Conservation (phyloP, 1,140 invertebrate species). For the Meloidogyne floridensis region DNA sequence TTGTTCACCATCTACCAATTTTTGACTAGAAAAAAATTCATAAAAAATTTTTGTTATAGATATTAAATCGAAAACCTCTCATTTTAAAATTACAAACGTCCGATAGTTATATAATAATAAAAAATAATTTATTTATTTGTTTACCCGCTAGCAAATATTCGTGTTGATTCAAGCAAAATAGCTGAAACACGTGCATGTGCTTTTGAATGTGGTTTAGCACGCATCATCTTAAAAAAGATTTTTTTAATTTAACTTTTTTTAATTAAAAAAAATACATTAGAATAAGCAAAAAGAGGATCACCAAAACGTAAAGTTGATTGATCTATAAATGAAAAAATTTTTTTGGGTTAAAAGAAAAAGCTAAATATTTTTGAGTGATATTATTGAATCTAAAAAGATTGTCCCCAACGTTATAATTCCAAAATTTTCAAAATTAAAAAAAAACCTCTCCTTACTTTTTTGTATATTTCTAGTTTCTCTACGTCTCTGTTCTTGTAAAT, state of each 20-base stretch:
- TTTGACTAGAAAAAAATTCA: slow-evolving; percentile 36
- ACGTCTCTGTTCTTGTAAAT: slow-evolving; percentile 46
- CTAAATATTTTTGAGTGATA: too few species aligned
- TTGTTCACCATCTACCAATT: slow-evolving; percentile 39
- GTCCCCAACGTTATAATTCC: too few species aligned
- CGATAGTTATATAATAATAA: slow-evolving; percentile 15
- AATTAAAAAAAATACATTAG: neutral
- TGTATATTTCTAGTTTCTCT: slow-evolving; percentile 44
- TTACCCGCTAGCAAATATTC: slow-evolving; percentile 48
- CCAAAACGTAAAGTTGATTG: slow-evolving; percentile 43
- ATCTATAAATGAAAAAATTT: slow-evolving; percentile 36
- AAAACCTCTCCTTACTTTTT: slow-evolving; percentile 31
- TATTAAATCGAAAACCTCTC: too few species aligned
- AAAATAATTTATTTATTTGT: neutral
- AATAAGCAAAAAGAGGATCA: slow-evolving; percentile 56
- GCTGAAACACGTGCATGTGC: slow-evolving; percentile 46
- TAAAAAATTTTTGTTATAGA: neutral
- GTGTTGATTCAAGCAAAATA: slow-evolving; percentile 52
- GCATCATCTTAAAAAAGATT: slow-evolving; percentile 43
- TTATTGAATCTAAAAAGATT: too few species aligned
- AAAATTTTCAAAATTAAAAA: slow-evolving; percentile 15
- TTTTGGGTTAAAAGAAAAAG: neutral
- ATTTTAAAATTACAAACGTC: too few species aligned
- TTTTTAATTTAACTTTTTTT: neutral
- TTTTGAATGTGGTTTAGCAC: slow-evolving; percentile 49